These are phyloP conservation scores for Carassius carassius DNA, from an alignment of 2,113 vertebrate species.

Conservation along the genomic window DNA sequence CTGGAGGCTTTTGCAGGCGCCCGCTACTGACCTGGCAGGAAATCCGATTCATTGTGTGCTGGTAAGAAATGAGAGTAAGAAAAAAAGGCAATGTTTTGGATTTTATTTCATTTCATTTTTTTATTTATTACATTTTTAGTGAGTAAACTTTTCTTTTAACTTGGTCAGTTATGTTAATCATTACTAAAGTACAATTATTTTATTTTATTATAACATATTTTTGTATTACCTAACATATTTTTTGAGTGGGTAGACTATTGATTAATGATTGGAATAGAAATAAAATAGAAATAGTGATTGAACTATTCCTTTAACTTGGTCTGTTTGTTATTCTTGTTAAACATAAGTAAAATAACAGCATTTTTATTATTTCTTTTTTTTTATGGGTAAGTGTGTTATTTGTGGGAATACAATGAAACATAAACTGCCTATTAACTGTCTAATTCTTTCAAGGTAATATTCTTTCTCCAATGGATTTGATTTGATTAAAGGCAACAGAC, in stretches of 20 bases:
- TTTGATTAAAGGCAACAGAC: slow-evolving; percentile 32
- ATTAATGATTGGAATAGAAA: too few species aligned
- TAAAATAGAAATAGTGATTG: too few species aligned
- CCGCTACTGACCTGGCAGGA: slow-evolving; percentile 81
- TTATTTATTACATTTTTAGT: not conserved
- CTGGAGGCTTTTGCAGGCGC: slow-evolving; percentile 92
- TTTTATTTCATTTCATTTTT: too few species aligned
- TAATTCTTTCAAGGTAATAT: slow-evolving; percentile 29
- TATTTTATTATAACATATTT: too few species aligned
- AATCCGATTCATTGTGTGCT: slow-evolving; percentile 89
- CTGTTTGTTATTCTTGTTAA: not conserved
- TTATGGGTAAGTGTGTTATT: not conserved
- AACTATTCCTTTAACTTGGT: not conserved
- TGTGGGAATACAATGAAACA: not conserved
- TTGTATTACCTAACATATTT: too few species aligned
- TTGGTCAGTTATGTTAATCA: not conserved
- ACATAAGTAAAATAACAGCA: too few species aligned
- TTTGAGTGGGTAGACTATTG: too few species aligned
- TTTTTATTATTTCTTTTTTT: too few species aligned
- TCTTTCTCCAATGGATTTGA: slow-evolving; percentile 5
- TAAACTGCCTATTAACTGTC: not conserved
- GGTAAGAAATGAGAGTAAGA: slow-evolving; percentile 71
- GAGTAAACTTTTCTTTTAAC: not conserved
- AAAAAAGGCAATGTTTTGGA: too few species aligned
- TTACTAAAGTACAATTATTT: not conserved